These are phyloP conservation scores for Achroia grisella DNA, from an alignment of 1,140 invertebrate species.

Conservation along the genomic window DNA sequence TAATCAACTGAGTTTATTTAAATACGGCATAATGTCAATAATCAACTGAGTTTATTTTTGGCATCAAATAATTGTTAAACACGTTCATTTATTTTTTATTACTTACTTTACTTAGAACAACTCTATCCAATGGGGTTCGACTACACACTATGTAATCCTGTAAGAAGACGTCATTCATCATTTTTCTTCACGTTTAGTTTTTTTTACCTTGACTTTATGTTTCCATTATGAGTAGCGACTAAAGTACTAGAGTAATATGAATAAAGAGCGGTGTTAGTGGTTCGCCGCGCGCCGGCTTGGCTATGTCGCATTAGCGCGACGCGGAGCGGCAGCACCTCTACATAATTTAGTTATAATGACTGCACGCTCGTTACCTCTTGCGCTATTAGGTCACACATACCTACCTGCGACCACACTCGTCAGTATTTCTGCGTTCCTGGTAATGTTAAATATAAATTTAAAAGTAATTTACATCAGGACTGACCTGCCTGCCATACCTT, in stretches of 20 bases:
- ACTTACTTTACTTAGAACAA: too few relatives aligned
- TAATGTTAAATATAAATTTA: not conserved
- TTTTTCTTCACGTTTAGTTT: too few relatives aligned
- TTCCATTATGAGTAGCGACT: slow-evolving; percentile 14
- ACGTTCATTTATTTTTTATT: too few relatives aligned
- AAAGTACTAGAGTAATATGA: slow-evolving; percentile 35
- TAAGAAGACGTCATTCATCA: too few relatives aligned
- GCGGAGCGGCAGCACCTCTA: slow-evolving; percentile 14
- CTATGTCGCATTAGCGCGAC: slow-evolving; percentile 29
- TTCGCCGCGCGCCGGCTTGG: slow-evolving; percentile 15
- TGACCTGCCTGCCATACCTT: too few relatives aligned
- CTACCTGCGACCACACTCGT: not conserved
- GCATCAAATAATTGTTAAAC: too few relatives aligned
- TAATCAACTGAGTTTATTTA: too few relatives aligned
- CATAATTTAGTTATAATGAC: slow-evolving; percentile 52
- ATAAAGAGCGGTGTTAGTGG: slow-evolving; percentile 13
- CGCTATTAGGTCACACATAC: slow-evolving; percentile 30
- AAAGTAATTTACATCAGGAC: not conserved
- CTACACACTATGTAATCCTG: too few relatives aligned
- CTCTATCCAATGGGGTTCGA: too few relatives aligned
- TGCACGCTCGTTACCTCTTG: slow-evolving; percentile 26
- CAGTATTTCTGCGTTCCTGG: not conserved
- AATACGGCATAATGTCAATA: too few relatives aligned
- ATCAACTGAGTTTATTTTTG: too few relatives aligned
- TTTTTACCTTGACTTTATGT: not conserved